Evolutionary conservation across 2,888 invertebrate genomes (phyloP).

Genomic region (Suillia variegata): DNA sequence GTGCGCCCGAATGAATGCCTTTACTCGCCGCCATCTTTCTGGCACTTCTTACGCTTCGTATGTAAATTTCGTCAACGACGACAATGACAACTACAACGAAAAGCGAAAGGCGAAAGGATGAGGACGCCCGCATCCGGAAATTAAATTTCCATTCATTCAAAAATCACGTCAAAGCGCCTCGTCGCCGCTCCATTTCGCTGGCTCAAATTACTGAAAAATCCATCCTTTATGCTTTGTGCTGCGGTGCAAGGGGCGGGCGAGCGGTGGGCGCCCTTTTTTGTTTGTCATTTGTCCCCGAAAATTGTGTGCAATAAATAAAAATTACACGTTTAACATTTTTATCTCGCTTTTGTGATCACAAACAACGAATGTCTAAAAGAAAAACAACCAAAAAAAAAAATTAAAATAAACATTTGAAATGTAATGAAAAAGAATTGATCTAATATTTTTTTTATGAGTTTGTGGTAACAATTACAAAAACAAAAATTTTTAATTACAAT

Average conservation of each 20-base stretch:
- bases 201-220: background rate
- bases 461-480: too few species aligned
- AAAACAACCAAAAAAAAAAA: background rate
- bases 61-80: too few species aligned
- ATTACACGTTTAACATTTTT: slow-evolving; percentile 46
- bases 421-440: too few species aligned
- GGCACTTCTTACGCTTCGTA: too few species aligned
- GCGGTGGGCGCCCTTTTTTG: slow-evolving; percentile 28
- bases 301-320: slow-evolving; percentile 52
- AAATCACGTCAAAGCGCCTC: background rate
- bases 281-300: slow-evolving; percentile 51
- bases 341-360: slow-evolving; percentile 41
- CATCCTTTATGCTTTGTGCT: background rate
- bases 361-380: background rate
- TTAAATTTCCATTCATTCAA: slow-evolving; percentile 42
- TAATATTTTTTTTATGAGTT: too few species aligned
- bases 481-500: too few species aligned
- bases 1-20: background rate
- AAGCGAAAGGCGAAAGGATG: too few species aligned
- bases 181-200: too few species aligned
- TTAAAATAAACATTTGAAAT: too few species aligned
- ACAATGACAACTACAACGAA: too few species aligned
- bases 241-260: too few species aligned
- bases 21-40: too few species aligned
- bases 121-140: slow-evolving; percentile 33